Percentiles rank a stretch among this genome's conserved stretches.
Evolutionary conservation across 2,888 invertebrate genomes (phyloP).

Genomic region (Ellobium chinense): DNA sequence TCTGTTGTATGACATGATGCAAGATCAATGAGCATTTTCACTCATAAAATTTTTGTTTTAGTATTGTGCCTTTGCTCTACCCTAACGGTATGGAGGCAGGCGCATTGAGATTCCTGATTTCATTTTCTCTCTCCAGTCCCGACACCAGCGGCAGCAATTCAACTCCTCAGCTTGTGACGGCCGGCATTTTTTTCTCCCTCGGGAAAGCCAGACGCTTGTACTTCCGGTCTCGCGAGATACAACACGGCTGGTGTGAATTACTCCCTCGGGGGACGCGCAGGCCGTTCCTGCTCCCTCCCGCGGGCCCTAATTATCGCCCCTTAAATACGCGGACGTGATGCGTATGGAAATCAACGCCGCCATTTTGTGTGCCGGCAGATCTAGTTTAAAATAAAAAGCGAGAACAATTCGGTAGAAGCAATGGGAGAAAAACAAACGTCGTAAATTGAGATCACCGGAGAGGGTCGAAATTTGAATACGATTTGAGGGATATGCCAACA

Average conservation of each 20-base stretch:
- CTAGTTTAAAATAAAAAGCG: background rate
- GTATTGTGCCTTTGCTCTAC: no score
- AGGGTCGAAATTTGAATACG: constrained; percentile 4
- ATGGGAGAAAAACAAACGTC: constrained; percentile 3
- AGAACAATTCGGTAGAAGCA: background rate
- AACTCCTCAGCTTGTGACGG: background rate
- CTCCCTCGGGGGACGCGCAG: constrained; percentile 30
- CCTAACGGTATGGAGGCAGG: no score
- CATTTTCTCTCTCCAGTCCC: no score
- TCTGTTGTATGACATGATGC: no score
- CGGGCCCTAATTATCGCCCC: constrained; percentile 39
- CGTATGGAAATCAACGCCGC: constrained; percentile 37
- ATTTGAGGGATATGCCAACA: background rate
- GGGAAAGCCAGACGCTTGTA: constrained; percentile 13
- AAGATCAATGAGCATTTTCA: no score
- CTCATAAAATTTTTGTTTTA: no score
- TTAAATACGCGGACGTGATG: constrained; percentile 22
- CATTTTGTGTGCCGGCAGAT: constrained; percentile 5
- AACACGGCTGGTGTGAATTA: constrained; percentile 47
- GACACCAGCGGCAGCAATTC: no score
- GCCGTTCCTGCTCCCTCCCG: constrained; percentile 32
- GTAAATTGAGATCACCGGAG: background rate
- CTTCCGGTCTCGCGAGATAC: constrained; percentile 29
- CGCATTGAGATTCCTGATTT: no score
- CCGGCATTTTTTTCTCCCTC: background rate